Conservation (phyloP, 2,113 vertebrate species). For the Ursus arctos region DNA sequence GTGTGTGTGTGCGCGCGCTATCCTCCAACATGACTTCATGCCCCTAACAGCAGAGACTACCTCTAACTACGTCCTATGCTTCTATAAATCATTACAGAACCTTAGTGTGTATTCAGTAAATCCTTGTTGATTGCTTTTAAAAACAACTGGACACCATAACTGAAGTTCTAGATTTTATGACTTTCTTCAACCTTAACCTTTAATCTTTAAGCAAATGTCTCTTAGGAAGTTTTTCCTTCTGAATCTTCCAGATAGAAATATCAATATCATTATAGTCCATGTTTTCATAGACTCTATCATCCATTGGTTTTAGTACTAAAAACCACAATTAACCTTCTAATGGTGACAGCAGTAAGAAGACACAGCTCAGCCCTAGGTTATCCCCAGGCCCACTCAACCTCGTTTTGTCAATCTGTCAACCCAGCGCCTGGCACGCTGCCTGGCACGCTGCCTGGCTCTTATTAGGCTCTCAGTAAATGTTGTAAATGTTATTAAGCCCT, state of each 20-base stretch:
- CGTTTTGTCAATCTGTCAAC: not conserved
- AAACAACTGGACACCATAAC: not conserved
- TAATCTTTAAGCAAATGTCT: slow-evolving; percentile 30
- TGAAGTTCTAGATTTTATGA: not conserved
- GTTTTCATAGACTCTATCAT: not conserved
- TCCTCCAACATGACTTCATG: not conserved
- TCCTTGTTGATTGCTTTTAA: slow-evolving; percentile 9
- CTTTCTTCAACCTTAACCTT: slow-evolving; percentile 41
- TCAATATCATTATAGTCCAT: not conserved
- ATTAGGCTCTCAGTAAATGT: not conserved
- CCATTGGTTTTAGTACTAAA: not conserved
- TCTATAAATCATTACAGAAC: not conserved
- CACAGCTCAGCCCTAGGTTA: not conserved
- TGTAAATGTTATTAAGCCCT: not conserved
- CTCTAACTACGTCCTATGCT: not conserved
- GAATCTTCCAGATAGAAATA: not conserved
- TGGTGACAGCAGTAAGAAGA: not conserved
- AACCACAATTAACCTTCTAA: not conserved
- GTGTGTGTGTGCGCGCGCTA: not conserved
- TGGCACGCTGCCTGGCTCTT: not conserved
- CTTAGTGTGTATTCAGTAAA: not conserved
- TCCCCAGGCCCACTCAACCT: not conserved
- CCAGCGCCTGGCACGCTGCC: not conserved
- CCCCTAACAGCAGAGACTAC: not conserved
- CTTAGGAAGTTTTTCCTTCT: slow-evolving; percentile 18